A percentile compares a stretch with the other conserved stretches of the same genome.
Evolutionary conservation across 2,113 vertebrate genomes (phyloP).

Genomic region (Bambusicola thoracicus): DNA sequence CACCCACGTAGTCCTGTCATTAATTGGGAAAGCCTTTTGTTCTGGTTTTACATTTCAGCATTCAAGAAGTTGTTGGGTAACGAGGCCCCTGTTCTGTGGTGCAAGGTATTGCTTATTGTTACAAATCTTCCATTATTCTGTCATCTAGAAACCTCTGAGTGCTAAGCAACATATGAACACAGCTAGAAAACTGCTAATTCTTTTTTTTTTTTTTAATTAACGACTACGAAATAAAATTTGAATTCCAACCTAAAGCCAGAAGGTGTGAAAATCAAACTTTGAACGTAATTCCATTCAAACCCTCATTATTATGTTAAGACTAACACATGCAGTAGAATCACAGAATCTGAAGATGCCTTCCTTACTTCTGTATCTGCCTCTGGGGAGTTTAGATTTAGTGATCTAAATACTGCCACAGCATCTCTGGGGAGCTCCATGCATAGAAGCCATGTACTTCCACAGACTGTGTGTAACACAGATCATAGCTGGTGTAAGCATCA

Average conservation of each 20-base stretch:
- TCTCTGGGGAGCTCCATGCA: neutral
- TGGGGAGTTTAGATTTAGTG: no score
- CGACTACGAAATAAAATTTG: neutral
- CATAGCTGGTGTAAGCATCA: neutral
- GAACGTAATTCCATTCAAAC: neutral
- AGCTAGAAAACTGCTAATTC: neutral
- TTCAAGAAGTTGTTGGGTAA: neutral
- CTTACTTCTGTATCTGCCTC: neutral
- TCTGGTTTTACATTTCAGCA: neutral
- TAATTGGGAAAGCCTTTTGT: neutral
- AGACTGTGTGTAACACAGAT: neutral
- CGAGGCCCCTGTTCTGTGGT: neutral
- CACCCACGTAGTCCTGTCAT: neutral
- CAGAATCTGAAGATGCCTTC: neutral
- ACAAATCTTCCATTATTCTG: neutral
- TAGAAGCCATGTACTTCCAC: neutral
- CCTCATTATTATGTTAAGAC: neutral
- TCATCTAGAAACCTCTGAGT: neutral
- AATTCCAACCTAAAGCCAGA: neutral
- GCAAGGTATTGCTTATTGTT: neutral
- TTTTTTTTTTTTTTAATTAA: neutral
- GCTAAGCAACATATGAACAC: neutral
- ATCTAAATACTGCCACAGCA: neutral
- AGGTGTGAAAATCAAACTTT: neutral
- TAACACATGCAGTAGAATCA: neutral